These are phyloP conservation scores for Phocoena phocoena DNA, from an alignment of 2,113 vertebrate species.

Conservation along the genomic window DNA sequence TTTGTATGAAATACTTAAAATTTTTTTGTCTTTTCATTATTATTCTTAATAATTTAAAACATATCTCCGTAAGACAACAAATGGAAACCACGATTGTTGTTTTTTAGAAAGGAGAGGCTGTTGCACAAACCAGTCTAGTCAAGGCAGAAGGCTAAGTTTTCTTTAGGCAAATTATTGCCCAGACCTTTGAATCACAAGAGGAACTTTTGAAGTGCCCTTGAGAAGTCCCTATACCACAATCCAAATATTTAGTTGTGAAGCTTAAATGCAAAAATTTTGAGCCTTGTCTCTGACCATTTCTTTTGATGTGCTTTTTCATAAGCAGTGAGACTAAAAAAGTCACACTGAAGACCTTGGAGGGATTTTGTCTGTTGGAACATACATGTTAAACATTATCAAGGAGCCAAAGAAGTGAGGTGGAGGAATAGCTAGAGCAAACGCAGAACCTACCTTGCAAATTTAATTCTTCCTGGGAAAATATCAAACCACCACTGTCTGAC, in stretches of 20 bases:
- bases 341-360: background rate
- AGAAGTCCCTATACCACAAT: background rate
- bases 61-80: background rate
- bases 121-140: background rate
- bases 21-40: background rate
- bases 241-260: background rate
- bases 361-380: background rate
- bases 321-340: background rate
- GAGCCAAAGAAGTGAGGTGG: background rate
- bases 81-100: background rate
- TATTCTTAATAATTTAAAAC: conserved; percentile 38
- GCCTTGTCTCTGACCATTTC: background rate
- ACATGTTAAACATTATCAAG: background rate
- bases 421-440: background rate
- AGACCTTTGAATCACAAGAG: background rate
- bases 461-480: background rate
- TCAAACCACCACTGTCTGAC: background rate
- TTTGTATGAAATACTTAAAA: conserved; percentile 9
- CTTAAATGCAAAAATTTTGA: background rate
- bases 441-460: background rate
- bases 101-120: conserved; percentile 17
- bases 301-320: background rate
- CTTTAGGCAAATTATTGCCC: background rate
- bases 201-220: background rate
- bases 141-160: conserved; percentile 13